phyloP scores from a whole-genome alignment of 2,113 vertebrate genomes.

The Phrynosoma platyrhinos region DNA sequence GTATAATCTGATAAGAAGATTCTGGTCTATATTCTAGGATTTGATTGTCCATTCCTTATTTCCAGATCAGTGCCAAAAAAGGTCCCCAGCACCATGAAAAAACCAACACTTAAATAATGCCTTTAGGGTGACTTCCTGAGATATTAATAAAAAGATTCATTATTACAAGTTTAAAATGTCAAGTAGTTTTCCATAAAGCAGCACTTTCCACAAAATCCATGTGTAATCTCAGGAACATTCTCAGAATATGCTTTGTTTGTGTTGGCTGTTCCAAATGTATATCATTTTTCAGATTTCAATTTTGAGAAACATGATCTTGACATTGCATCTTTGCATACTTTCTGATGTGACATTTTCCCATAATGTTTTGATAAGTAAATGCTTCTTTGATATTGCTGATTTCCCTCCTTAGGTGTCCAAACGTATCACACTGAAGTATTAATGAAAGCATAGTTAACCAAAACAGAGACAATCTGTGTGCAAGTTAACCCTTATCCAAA shows the following conservation, averaged over 20 bases:
- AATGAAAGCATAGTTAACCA: constrained; percentile 20
- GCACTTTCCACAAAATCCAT: not conserved
- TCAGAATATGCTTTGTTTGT: not conserved
- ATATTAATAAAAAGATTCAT: not conserved
- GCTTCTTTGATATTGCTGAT: constrained; percentile 27
- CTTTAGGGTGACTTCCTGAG: not conserved
- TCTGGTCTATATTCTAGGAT: no score
- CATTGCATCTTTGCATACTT: not conserved
- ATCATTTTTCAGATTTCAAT: constrained; percentile 47
- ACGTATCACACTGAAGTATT: constrained; percentile 19
- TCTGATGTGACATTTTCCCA: constrained; percentile 34
- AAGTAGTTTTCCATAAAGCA: not conserved
- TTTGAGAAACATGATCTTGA: not conserved
- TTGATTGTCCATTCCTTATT: not conserved
- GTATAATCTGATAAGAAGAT: no score
- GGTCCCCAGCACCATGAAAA: not conserved
- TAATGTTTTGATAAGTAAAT: constrained; percentile 31
- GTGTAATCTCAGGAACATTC: not conserved
- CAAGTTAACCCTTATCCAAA: constrained; percentile 2
- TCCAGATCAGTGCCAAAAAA: not conserved
- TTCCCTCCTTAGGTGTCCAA: constrained; percentile 21
- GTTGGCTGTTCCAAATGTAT: constrained; percentile 17
- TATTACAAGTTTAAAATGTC: not conserved
- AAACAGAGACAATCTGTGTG: constrained; percentile 13
- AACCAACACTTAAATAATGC: not conserved